Evolutionary conservation across 2,797 vertebrate species (phyloP), one percentile per base, ranked within the genome.

Genomic region (Scyliorhinus canicula): DNA sequence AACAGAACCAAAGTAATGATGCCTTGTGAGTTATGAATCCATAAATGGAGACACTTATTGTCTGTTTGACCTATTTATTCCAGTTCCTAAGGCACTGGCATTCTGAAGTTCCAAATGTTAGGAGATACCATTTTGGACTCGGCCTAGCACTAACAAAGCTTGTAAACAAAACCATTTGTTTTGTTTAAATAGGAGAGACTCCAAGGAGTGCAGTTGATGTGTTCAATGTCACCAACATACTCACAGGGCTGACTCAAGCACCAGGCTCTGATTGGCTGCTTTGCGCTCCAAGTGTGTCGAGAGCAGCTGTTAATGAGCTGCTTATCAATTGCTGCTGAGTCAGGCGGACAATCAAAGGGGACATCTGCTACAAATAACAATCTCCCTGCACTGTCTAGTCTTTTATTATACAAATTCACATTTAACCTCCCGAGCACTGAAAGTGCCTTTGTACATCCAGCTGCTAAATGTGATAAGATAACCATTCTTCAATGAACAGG

Each of bases 291-390:
- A 69, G 44, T 94, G 93, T 55, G 67, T 74, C 2, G 26, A 2
- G 44, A 69, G 47, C 93, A 94, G 44, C 93, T 94, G 93, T n/a
- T 52, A 74, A 94, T 55, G 93, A 55, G 67, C 31, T 71, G 93
- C 93, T 94, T 93, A 93, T 93, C 93, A 69, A 67, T 47, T 94
- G 74, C 63, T 94, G 93, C 93, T 94, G 93, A 94, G 67, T 94
- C 93, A 94, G 47, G 12, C 9, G 47, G 65, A 71, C 93, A 69
- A 93, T 93, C 93, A 71, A 50, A 47, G 3, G 1, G 63, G 93
- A 94, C 93, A 94, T 94, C 93, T 94, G 93, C 93, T 94, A 2
- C 93, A 93, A 93, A 50, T 93, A 93, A 69, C 91, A 93, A 93
- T 69, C 63, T 93, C 91, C 91, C 26, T 69, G n/a, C 91, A 47